phyloP scores from a whole-genome alignment of 2,113 vertebrate genomes.

The Stegostoma tigrinum region DNA sequence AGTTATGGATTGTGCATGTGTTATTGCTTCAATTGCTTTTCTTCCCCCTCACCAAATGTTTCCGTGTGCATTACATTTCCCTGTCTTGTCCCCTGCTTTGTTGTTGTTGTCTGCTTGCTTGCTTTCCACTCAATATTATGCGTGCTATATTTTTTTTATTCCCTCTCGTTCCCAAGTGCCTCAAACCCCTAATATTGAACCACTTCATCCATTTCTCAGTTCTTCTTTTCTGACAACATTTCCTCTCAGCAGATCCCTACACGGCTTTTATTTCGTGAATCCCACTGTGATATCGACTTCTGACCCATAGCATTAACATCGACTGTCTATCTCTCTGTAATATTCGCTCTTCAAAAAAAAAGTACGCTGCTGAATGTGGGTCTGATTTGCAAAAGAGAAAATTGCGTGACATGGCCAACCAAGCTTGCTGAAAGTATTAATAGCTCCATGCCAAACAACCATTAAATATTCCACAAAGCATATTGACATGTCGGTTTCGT shows the following conservation, averaged over 20 bases:
- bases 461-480: not conserved
- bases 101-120: not conserved
- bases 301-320: not conserved
- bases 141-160: not conserved
- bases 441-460: not conserved
- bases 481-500: not conserved
- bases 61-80: no score
- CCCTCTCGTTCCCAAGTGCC: not conserved
- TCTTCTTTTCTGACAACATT: not conserved
- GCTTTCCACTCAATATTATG: not conserved
- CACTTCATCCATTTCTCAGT: not conserved
- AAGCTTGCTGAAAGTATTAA: not conserved
- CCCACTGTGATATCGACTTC: not conserved
- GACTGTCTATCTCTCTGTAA: not conserved
- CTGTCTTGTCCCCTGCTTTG: not conserved
- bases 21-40: not conserved
- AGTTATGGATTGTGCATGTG: not conserved
- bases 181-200: no score
- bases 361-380: not conserved
- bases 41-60: no score
- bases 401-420: not conserved
- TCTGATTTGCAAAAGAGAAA: constrained; percentile 8
- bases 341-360: no score
- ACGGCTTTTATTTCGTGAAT: not conserved
- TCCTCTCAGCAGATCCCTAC: not conserved